These are phyloP conservation scores for Microdon myrmicae DNA, from an alignment of 2,888 invertebrate species.

Conservation along the genomic window DNA sequence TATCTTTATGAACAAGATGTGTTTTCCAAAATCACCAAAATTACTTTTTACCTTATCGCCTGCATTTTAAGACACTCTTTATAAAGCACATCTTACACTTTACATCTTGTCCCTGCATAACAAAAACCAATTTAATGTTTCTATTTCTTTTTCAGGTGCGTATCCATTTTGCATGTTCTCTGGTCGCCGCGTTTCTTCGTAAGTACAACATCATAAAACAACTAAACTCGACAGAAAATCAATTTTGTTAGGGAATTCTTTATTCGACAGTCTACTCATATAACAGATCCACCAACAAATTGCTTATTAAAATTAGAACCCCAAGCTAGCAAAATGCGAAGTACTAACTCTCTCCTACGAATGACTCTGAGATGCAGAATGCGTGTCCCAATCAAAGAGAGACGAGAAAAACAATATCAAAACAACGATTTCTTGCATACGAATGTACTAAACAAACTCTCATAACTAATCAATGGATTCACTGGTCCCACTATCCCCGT, in stretches of 20 bases:
- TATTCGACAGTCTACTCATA: no score
- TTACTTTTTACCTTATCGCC: no score
- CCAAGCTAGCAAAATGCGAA: conserved; percentile 27
- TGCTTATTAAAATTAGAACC: conserved; percentile 40
- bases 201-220: no score
- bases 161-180: no score
- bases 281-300: not conserved
- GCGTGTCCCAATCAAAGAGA: conserved; percentile 1
- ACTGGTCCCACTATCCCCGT: conserved; percentile 15
- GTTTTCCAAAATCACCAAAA: no score
- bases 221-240: no score
- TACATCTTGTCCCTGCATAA: no score
- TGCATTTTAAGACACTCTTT: no score
- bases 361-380: conserved; percentile 6
- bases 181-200: no score
- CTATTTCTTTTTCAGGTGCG: conserved; percentile 33
- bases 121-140: not conserved
- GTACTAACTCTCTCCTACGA: conserved; percentile 6
- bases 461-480: conserved; percentile 46
- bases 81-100: no score
- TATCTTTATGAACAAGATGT: no score
- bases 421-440: conserved; percentile 29
- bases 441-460: conserved; percentile 38
- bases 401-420: conserved; percentile 4
- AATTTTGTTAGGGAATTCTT: conserved; percentile 13